phyloP scores from a whole-genome alignment of 2,888 invertebrate genomes.

The Ellobium chinense region DNA sequence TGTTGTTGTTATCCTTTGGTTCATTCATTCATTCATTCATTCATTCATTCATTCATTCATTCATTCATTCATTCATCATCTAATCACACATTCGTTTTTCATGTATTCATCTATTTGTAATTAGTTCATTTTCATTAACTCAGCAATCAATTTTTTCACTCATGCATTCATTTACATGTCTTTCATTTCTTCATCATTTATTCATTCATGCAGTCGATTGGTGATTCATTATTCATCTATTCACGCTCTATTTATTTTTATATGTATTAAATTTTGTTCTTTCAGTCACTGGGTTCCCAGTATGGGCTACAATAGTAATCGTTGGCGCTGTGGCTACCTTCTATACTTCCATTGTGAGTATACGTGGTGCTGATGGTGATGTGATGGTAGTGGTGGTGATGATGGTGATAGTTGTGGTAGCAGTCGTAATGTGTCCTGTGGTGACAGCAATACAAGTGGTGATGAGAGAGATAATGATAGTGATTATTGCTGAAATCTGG shows the following conservation, averaged over 20 bases:
- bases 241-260: not conserved
- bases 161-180: no score
- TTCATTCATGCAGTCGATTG: no score
- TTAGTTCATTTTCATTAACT: not conserved
- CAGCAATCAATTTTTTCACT: no score
- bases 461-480: no score
- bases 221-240: not conserved
- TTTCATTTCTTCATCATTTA: no score
- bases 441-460: not conserved
- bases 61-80: not conserved
- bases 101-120: not conserved
- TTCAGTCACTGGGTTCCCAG: constrained; percentile 89
- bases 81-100: not conserved
- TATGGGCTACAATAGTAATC: constrained; percentile 88
- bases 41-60: not conserved
- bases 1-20: not conserved
- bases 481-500: not conserved
- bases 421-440: not conserved
- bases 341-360: constrained; percentile 90
- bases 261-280: no score
- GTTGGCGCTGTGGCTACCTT: constrained; percentile 83
- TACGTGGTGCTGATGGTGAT: no score
- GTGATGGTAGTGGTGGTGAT: not conserved
- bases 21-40: not conserved
- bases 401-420: not conserved